These are phyloP conservation scores for Megaleporinus macrocephalus DNA, from an alignment of 2,113 vertebrate species.

Conservation along the genomic window DNA sequence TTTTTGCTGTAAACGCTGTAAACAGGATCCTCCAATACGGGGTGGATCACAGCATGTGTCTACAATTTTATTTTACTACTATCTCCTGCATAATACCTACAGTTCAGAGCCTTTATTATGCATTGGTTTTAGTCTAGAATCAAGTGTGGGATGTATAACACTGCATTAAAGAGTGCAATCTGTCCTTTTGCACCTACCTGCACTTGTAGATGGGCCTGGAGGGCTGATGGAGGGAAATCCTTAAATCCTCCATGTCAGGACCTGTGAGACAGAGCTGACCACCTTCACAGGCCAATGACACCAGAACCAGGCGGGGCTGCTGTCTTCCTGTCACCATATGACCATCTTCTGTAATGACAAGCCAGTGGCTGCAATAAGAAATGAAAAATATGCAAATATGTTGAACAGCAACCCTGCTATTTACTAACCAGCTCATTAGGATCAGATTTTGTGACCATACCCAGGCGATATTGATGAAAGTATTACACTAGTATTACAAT, in stretches of 20 bases:
- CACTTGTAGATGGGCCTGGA: slow-evolving; percentile 70
- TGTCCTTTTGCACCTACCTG: slow-evolving; percentile 64
- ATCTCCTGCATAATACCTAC: too few relatives aligned
- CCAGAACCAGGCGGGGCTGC: slow-evolving; percentile 86
- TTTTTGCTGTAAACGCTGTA: too few relatives aligned
- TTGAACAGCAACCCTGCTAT: too few relatives aligned
- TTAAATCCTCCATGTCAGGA: slow-evolving; percentile 79
- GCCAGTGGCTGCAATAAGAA: slow-evolving; percentile 84
- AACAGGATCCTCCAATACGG: too few relatives aligned
- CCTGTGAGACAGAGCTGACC: slow-evolving; percentile 75
- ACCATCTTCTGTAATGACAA: slow-evolving; percentile 86
- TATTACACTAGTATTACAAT: too few relatives aligned
- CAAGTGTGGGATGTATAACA: background rate
- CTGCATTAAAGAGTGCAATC: background rate
- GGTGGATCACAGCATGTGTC: too few relatives aligned
- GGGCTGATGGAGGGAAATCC: slow-evolving; percentile 73
- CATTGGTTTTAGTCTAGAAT: background rate
- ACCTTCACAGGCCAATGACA: slow-evolving; percentile 72
- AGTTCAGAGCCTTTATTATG: background rate
- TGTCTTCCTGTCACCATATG: slow-evolving; percentile 89
- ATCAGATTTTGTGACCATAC: background rate
- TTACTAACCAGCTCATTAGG: background rate
- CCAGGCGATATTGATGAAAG: too few relatives aligned
- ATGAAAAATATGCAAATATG: background rate
- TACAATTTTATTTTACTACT: background rate